Evolutionary conservation across 2,113 vertebrate genomes (phyloP).

Genomic region (Circaetus gallicus): DNA sequence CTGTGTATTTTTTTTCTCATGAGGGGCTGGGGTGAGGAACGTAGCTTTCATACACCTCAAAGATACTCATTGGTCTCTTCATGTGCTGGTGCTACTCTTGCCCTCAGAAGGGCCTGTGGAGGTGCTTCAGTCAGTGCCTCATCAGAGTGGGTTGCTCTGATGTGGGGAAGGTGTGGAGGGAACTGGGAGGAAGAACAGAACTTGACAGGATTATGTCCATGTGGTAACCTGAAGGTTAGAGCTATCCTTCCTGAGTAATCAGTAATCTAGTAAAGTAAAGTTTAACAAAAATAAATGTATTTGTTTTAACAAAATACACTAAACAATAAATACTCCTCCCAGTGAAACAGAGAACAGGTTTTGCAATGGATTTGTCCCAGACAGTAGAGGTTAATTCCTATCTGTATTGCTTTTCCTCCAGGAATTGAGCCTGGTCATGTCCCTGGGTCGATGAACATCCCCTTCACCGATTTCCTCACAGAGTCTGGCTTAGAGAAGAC

Average conservation of each 20-base stretch:
- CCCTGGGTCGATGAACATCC: slow-evolving; percentile 83
- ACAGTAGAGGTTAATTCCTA: neutral
- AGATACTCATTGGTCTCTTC: neutral
- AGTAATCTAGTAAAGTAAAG: neutral
- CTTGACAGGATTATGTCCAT: neutral
- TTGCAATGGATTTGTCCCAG: neutral
- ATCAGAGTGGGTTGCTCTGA: neutral
- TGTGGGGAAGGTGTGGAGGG: neutral
- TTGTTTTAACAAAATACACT: neutral
- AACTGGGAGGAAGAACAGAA: neutral
- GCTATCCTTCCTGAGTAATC: neutral
- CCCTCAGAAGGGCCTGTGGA: neutral
- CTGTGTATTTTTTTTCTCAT: neutral
- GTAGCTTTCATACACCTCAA: neutral
- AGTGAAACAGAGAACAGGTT: neutral
- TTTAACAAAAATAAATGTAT: neutral
- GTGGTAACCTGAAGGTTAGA: neutral
- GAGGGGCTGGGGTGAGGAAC: neutral
- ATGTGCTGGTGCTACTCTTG: neutral
- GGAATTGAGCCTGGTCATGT: slow-evolving; percentile 90
- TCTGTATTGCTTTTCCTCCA: slow-evolving; percentile 37
- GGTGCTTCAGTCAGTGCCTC: neutral
- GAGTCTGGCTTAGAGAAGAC: slow-evolving; percentile 80
- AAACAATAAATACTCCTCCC: neutral
- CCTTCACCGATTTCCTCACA: slow-evolving; percentile 85